Base-by-base conservation (phyloP, 2,113 vertebrate genomes). In the Dromas ardeola region DNA sequence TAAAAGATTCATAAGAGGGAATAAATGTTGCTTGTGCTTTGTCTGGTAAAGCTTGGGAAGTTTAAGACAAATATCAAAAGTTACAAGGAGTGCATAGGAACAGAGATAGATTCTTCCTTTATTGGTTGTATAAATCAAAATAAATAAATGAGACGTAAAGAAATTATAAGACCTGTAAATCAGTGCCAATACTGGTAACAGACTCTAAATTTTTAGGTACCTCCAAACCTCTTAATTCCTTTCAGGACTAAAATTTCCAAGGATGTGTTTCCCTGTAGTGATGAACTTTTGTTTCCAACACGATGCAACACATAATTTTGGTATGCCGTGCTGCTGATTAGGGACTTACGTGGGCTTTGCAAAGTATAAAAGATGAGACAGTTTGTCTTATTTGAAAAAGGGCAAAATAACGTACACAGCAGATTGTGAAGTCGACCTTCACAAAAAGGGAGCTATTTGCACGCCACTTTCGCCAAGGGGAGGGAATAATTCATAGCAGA, bases 401-500 rank as follows among this genome's bases (percentile, higher is more conserved):
- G 8, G 15, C 38, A 70, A 53, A 76, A 53, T 63, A 74, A 59
- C 7, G 38, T 62, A 82, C 1, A 1, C 49, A 20, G 30, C 13
- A 47, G 15, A 18, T 47, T 69, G 16, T 52, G n/a, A 90, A 71
- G 66, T 9, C 0, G 0, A 22, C 19, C 47, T 49, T 61, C 58
- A 74, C 13, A 63, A 30, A 58, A 81, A 11, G 16, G 34, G 26
- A 71, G 55, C 3, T 80, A 11, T 74, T 26, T 66, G 56, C n/a
- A 70, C 0, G 0, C 12, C 2, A 3, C 32, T 83, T 83, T 74
- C 19, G 49, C 11, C 13, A 38, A 26, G 6, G 7, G 9, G 16
- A 29, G 18, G 67, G n/a, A 62, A 73, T 52, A 79, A 42, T 58
- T 90, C 30, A 63, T 29, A 65, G 29, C 30, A 36, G 40, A 55